Conservation (phyloP, 2,888 invertebrate genomes). For the Athripsodes cinereus region DNA sequence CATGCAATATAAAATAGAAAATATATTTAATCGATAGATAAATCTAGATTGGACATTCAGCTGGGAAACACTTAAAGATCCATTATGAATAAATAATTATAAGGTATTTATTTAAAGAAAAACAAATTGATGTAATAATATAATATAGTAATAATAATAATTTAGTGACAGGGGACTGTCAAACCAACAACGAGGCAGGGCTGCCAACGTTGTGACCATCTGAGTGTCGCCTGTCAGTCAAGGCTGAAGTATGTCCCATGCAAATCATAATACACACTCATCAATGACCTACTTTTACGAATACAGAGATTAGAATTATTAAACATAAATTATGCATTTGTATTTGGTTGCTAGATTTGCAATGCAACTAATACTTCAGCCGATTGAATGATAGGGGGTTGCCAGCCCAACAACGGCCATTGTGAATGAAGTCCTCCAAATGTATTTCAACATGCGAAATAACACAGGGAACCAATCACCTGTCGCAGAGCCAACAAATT, state of each 20-base stretch:
- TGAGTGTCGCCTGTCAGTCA: constrained; percentile 25
- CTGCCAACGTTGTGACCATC: constrained; percentile 43
- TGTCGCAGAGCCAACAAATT: constrained; percentile 24
- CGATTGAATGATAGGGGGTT: constrained; percentile 25
- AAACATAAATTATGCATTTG: too few species aligned
- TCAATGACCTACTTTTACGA: too few species aligned
- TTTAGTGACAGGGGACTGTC: constrained; percentile 47
- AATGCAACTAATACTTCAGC: constrained; percentile 23
- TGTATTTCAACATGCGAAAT: constrained; percentile 17
- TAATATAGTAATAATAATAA: constrained; percentile 14
- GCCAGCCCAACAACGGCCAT: constrained; percentile 28
- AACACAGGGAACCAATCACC: constrained; percentile 22
- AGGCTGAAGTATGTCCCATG: constrained; percentile 18
- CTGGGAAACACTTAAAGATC: constrained; percentile 12
- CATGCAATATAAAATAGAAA: background rate
- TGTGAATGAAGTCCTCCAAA: constrained; percentile 22
- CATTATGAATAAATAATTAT: constrained; percentile 4
- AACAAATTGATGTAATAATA: constrained; percentile 11
- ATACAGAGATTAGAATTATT: too few species aligned
- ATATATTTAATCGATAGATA: background rate
- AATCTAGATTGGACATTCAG: constrained; percentile 17
- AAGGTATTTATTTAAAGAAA: constrained; percentile 5
- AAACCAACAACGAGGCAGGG: constrained; percentile 46
- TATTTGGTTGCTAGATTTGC: too few species aligned
- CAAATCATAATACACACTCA: background rate